phyloP scores from a whole-genome alignment of 2,797 vertebrate species.

The Epinephelus awoara region DNA sequence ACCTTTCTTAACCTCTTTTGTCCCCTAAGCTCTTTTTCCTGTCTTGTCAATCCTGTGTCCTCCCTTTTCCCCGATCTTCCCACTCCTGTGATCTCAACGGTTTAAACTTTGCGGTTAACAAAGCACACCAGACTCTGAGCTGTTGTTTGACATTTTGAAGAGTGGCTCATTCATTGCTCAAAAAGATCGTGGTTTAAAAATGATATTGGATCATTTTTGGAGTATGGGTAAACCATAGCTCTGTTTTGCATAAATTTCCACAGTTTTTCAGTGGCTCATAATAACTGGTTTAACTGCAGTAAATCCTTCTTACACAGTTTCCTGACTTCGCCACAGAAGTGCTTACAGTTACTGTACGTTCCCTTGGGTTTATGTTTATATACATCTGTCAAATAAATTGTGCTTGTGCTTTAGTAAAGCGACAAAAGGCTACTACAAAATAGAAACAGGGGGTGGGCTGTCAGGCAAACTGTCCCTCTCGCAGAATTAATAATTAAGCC shows the following conservation, averaged over 20 bases:
- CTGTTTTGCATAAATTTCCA: conserved; percentile 50
- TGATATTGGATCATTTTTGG: conserved; percentile 29
- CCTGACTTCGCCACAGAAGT: conserved; percentile 4
- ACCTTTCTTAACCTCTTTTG: conserved; percentile 32
- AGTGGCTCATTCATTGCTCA: conserved; percentile 16
- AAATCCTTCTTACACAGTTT: conserved; percentile 32
- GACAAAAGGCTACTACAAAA: neutral
- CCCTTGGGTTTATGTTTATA: conserved; percentile 29
- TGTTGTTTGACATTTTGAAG: conserved; percentile 37
- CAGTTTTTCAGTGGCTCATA: conserved; percentile 41
- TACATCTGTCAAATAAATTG: conserved; percentile 40
- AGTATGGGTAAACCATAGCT: conserved; percentile 24
- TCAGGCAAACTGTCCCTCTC: conserved; percentile 12
- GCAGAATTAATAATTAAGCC: conserved; percentile 59
- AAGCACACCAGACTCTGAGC: conserved; percentile 11
- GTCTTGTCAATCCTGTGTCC: neutral
- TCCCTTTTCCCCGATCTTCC: neutral
- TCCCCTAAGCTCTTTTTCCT: neutral
- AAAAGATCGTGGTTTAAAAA: conserved; percentile 19
- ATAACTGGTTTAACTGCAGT: conserved; percentile 46
- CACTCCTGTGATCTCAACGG: neutral
- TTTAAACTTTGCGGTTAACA: conserved; percentile 16
- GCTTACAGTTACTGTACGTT: conserved; percentile 17
- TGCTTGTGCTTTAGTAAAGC: conserved; percentile 13
- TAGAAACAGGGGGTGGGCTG: conserved; percentile 6